Base-by-base conservation (phyloP, 2,113 vertebrate species). In the Ctenomys sociabilis region DNA sequence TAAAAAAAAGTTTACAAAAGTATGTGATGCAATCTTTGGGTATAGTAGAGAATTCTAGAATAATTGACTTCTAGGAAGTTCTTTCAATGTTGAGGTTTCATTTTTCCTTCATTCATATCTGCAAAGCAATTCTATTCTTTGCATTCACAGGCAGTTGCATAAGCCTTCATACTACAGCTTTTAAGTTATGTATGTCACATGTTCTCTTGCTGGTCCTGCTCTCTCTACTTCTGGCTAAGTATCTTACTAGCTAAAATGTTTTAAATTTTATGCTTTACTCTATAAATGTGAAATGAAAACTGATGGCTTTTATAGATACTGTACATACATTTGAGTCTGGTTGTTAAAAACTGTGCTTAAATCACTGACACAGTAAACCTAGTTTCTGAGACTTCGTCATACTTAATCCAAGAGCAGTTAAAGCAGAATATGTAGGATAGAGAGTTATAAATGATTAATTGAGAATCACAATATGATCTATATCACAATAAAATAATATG, bases 241-340 rank as follows among this genome's bases (percentile, higher is more conserved):
- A 45, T 57, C 45, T 93, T 90, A 84, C 61, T 37, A 49, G 54
- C 28, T 88, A 82, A 90, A 94, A 32, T 77, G 37, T 43, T 91
- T 90, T 63, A 75, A 80, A 37, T 61, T 93, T 96, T 83, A 59
- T 87, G 26, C 45, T 90, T 89, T 37, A 75, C 93, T 95, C 92
- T 97, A 93, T 93, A 40, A 80, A 57, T 90, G 26, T 75, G 35
- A 95, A 91, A n/a, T 95, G 64, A 83, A 92, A 95, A 95, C 40
- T 90, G 54, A 17, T 93, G 89, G 54, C 49, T 96, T 94, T 85
- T 88, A 93, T 91, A 40, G 86, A 82, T 45, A 63, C 43, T 75
- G 17, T 87, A 40, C 35, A 40, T 92, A 43, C 81, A 90, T 92
- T 87, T 95, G 10, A 85, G 90, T 89, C 32, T 85, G 28, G 37